A percentile compares a stretch with the other conserved stretches of the same genome.
These are phyloP conservation scores for Sturnus vulgaris DNA, from an alignment of 2,113 vertebrate genomes.

Conservation along the genomic window DNA sequence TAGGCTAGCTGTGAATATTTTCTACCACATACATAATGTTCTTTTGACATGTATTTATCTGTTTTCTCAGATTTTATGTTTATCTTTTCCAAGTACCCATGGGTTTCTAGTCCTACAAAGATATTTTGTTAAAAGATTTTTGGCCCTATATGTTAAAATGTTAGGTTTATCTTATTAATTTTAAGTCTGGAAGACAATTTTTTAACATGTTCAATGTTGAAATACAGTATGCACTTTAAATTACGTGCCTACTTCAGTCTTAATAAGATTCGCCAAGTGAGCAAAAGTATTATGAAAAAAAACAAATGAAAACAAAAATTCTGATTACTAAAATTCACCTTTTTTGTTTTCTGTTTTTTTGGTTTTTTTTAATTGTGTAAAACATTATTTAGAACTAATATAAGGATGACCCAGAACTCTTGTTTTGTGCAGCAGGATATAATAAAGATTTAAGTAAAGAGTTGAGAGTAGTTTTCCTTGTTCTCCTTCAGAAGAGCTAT, in stretches of 20 bases:
- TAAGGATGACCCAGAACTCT: background rate
- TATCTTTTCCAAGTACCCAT: background rate
- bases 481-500: background rate
- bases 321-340: background rate
- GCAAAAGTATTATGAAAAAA: background rate
- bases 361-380: background rate
- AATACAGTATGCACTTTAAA: background rate
- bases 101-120: background rate
- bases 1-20: background rate
- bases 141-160: background rate
- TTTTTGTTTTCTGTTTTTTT: background rate
- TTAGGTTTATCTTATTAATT: background rate
- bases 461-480: background rate
- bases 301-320: background rate
- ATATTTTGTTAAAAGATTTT: background rate
- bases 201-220: background rate
- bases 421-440: background rate
- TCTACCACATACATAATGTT: background rate
- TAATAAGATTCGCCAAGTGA: background rate
- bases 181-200: background rate
- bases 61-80: background rate
- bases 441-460: background rate
- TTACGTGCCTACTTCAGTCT: background rate
- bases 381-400: background rate
- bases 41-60: background rate